These are phyloP conservation scores for Phrynocephalus versicolor DNA, from an alignment of 2,113 vertebrate genomes.

Conservation along the genomic window DNA sequence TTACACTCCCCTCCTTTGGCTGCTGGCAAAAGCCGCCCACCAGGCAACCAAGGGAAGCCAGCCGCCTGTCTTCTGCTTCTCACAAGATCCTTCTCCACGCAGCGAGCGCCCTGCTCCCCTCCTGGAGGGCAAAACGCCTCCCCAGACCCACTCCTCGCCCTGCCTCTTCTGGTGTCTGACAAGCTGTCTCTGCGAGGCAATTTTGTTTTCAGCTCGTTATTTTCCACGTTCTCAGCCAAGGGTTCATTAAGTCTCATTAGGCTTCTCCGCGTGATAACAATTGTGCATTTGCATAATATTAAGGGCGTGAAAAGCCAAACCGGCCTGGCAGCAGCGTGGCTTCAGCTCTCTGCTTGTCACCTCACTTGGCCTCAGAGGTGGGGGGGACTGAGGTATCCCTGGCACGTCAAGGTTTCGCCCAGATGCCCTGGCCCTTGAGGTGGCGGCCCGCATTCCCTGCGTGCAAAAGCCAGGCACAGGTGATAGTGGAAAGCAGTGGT, in stretches of 20 bases:
- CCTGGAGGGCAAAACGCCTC: background rate
- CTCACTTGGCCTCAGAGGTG: slow-evolving; percentile 3
- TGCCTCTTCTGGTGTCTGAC: slow-evolving; percentile 10
- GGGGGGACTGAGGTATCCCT: background rate
- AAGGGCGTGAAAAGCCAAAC: background rate
- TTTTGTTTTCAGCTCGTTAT: slow-evolving; percentile 27
- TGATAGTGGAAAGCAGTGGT: background rate
- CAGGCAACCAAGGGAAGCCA: background rate
- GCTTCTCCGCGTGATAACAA: slow-evolving; percentile 31
- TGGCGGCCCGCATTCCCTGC: background rate
- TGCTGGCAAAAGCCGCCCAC: background rate
- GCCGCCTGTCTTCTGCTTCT: no score
- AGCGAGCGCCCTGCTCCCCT: background rate
- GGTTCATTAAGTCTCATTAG: slow-evolving; percentile 9
- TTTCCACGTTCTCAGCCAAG: slow-evolving; percentile 17
- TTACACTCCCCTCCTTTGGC: no score
- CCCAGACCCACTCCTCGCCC: background rate
- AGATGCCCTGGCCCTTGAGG: slow-evolving; percentile 1
- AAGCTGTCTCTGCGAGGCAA: background rate
- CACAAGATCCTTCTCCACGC: background rate
- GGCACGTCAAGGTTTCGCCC: background rate
- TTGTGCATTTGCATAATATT: background rate
- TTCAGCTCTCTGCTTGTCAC: background rate
- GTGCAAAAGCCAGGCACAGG: no score
- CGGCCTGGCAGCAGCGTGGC: slow-evolving; percentile 1